Conservation (phyloP, 2,113 vertebrate species). For the Macquaria ambigua region DNA sequence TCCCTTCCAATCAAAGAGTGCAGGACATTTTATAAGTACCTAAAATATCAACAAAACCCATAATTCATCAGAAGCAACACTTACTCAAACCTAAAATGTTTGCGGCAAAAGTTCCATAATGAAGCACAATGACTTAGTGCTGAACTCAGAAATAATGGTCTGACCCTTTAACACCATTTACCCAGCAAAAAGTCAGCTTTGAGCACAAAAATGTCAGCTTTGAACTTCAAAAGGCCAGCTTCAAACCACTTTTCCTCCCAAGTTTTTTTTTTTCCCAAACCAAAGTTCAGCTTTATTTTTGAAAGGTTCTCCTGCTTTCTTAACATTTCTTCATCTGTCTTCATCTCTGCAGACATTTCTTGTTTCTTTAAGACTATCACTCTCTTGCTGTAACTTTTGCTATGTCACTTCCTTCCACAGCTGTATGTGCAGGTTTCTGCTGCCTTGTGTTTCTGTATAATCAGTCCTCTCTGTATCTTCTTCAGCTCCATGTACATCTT, state of each 20-base stretch:
- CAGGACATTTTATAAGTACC: not conserved
- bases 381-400: not conserved
- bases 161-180: constrained; percentile 47
- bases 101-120: not conserved
- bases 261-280: fast-evolving
- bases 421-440: not conserved
- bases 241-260: not conserved
- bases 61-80: not conserved
- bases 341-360: not conserved
- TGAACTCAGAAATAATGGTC: constrained; percentile 22
- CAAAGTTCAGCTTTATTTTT: constrained; percentile 39
- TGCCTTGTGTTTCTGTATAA: not conserved
- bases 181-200: constrained; percentile 36
- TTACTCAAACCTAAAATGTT: not conserved
- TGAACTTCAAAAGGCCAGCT: constrained; percentile 35
- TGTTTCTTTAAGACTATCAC: not conserved
- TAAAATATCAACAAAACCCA: not conserved
- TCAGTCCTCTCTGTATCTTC: constrained; percentile 16
- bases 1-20: not conserved
- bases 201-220: constrained; percentile 62
- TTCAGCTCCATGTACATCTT: constrained; percentile 91
- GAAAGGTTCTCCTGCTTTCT: constrained; percentile 13
- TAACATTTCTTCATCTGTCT: not conserved
- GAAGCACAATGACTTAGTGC: not conserved
- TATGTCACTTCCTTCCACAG: not conserved